Evolutionary conservation across 2,113 vertebrate species (phyloP), one percentile per base, ranked within the genome.

Genomic region (Chionis minor): DNA sequence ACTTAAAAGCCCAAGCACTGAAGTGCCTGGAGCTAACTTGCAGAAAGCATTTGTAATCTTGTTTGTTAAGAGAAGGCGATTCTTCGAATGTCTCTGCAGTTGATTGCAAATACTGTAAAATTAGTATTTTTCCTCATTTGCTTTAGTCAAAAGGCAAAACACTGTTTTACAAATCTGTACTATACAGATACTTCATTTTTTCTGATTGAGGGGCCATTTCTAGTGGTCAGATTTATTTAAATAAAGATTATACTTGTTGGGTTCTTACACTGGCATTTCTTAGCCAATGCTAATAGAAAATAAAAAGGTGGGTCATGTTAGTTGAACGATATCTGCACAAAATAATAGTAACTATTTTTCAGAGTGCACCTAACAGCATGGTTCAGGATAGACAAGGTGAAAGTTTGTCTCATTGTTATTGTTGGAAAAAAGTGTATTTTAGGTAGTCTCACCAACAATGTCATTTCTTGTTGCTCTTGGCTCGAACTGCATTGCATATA

Each of bases 401-500:
- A 86, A 44, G 30, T 54, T 24, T 27, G 20, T 54, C 30, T 63
- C 5, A 0, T 44, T 0, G 0, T 32, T 78, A 30, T 1, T 33
- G 42, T 32, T 47, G 47, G 12, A 72, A 75, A 61, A 63, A 72
- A 22, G 38, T 12, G 1, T 40, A 14, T 62, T 86, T 81, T 40
- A 16, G 24, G 27, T 78, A 42, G 5, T 94, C 97, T 97, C 70
- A 98, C 98, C 98, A 21, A 80, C 85, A 56, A 98, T 91, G 38
- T 98, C 98, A 4, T 90, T 97, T 84, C 92, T 94, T 6, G 98
- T 98, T 80, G 98, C 95, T 75, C 97, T 94, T 1, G 98, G 98
- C 90, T 98, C 98, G 15, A 98, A 98, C 33, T 97, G 84, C 98
- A 98, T 98, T 62, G 97, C 92, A 1, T 98, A 98, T 6, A 98